phyloP scores from a whole-genome alignment of 1,140 invertebrate species.

The Drosophila kanapiae region DNA sequence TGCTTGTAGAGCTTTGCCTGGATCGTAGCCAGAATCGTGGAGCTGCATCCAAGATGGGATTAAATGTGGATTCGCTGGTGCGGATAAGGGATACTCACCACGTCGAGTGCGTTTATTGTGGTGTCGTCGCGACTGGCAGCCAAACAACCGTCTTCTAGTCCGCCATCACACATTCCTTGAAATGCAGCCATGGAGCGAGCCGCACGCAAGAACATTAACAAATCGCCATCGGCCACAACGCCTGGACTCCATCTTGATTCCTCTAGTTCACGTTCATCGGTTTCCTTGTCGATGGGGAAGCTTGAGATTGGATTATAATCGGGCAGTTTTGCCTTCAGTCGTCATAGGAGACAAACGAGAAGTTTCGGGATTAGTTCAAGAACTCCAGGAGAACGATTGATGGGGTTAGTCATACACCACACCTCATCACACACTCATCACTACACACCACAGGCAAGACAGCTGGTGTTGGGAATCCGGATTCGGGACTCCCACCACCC shows the following conservation, averaged over 20 bases:
- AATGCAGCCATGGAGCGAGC: conserved; percentile 98
- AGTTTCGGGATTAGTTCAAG: conserved; percentile 76
- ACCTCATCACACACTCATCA: conserved; percentile 18
- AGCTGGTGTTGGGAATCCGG: conserved; percentile 29
- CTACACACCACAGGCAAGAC: conserved; percentile 55
- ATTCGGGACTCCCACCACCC: conserved; percentile 26
- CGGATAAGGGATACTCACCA: conserved; percentile 87
- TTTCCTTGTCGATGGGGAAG: conserved; percentile 85
- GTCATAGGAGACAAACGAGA: conserved; percentile 79
- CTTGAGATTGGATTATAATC: conserved; percentile 86
- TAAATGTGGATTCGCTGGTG: not conserved
- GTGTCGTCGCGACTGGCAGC: conserved; percentile 98
- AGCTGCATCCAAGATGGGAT: conserved; percentile 86
- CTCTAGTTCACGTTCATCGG: conserved; percentile 87
- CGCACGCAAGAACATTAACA: conserved; percentile 98
- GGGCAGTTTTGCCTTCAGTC: conserved; percentile 85
- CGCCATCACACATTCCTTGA: conserved; percentile 97
- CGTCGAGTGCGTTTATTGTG: conserved; percentile 98
- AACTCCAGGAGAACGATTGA: conserved; percentile 55
- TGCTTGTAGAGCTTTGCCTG: conserved; percentile 97
- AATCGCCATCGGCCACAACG: conserved; percentile 95
- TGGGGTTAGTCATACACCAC: conserved; percentile 70
- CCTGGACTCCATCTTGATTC: conserved; percentile 97
- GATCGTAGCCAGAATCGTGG: conserved; percentile 97
- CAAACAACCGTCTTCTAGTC: conserved; percentile 98